A percentile compares a stretch with the other conserved stretches of the same genome.
Evolutionary conservation across 2,888 invertebrate species (phyloP).

Genomic region (Apomyelois bistriatella): DNA sequence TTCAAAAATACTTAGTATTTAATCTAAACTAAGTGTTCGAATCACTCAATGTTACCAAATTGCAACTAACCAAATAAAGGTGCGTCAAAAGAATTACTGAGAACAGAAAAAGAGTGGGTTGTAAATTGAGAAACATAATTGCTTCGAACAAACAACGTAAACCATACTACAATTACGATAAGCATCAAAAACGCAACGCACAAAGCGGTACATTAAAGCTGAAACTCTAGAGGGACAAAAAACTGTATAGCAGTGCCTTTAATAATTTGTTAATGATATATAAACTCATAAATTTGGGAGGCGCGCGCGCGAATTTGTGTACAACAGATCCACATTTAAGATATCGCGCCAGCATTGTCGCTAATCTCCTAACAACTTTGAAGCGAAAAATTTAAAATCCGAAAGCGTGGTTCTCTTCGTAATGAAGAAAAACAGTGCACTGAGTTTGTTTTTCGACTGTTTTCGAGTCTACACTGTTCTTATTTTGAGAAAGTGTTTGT

Average conservation of each 20-base stretch:
- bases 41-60: background rate
- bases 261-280: conserved; percentile 81
- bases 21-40: too few relatives aligned
- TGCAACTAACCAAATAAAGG: background rate
- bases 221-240: conserved; percentile 57
- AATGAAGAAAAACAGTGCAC: conserved; percentile 60
- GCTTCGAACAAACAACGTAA: conserved; percentile 3
- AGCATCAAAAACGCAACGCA: conserved; percentile 51
- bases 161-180: conserved; percentile 51
- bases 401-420: conserved; percentile 45
- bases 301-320: conserved; percentile 76
- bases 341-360: conserved; percentile 75
- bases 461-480: background rate
- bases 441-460: conserved; percentile 1
- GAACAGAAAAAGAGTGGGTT: background rate
- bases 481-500: background rate
- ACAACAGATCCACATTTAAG: conserved; percentile 79
- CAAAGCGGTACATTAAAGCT: conserved; percentile 42
- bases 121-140: conserved; percentile 5
- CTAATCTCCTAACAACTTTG: conserved; percentile 78
- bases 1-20: too few relatives aligned
- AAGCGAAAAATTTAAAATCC: conserved; percentile 73
- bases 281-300: conserved; percentile 77
- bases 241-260: conserved; percentile 63
- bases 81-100: background rate